phyloP scores from a whole-genome alignment of 2,113 vertebrate species.

The Pholis gunnellus region DNA sequence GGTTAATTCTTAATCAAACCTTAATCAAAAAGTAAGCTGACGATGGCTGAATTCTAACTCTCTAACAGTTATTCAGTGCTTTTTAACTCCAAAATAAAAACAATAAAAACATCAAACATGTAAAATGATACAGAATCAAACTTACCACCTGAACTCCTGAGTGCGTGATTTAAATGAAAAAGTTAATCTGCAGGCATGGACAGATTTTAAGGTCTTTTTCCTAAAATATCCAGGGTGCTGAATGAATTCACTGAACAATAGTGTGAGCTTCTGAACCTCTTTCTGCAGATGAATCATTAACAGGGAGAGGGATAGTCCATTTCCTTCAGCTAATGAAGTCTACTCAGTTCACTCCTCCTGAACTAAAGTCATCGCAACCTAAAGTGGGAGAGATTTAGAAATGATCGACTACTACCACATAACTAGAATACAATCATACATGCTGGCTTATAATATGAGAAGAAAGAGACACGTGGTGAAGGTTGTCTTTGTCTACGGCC shows the following conservation, averaged over 20 bases:
- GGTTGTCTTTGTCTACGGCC: background rate
- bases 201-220: slow-evolving; percentile 41
- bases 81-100: slow-evolving; percentile 22
- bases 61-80: background rate
- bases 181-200: background rate
- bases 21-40: background rate
- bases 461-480: background rate
- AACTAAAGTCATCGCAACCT: slow-evolving; percentile 27
- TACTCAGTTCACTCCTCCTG: slow-evolving; percentile 46
- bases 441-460: background rate
- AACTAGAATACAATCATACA: background rate
- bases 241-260: slow-evolving; percentile 65
- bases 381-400: slow-evolving; percentile 14
- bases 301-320: slow-evolving; percentile 75
- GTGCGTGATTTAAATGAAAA: background rate
- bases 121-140: slow-evolving; percentile 11
- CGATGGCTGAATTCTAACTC: background rate
- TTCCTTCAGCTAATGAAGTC: slow-evolving; percentile 80
- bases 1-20: background rate
- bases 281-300: slow-evolving; percentile 82
- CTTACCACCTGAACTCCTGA: slow-evolving; percentile 48
- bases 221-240: slow-evolving; percentile 56
- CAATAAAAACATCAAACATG: background rate
- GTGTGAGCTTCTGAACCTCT: slow-evolving; percentile 43
- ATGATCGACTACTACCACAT: background rate